phyloP scores from a whole-genome alignment of 2,888 invertebrate genomes.

The Drosophila mayaguana region DNA sequence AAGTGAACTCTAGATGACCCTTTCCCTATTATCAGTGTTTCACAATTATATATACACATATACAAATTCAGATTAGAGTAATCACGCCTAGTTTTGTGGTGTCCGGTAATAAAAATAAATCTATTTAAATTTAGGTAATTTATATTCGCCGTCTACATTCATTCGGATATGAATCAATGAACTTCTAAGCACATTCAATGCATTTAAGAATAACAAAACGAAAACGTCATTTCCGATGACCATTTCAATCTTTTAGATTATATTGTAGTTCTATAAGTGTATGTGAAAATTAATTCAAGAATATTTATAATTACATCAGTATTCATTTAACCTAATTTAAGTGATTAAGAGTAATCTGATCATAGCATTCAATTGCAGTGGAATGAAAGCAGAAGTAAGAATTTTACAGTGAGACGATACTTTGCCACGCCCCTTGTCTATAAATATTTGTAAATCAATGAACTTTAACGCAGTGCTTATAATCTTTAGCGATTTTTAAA shows the following conservation, averaged over 20 bases:
- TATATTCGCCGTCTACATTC: not conserved
- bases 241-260: not conserved
- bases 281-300: not conserved
- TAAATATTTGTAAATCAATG: too few species aligned
- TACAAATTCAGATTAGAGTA: conserved; percentile 6
- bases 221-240: not conserved
- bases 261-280: not conserved
- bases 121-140: conserved; percentile 1
- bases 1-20: conserved; percentile 16
- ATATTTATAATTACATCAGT: not conserved
- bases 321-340: not conserved
- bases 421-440: too few species aligned
- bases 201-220: not conserved
- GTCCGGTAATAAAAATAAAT: conserved; percentile 12
- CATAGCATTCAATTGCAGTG: not conserved
- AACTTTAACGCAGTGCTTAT: too few species aligned
- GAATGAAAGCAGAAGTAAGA: not conserved
- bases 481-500: too few species aligned
- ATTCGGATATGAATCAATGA: conserved; percentile 4
- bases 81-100: not conserved
- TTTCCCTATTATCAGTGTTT: conserved; percentile 11
- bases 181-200: not conserved
- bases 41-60: conserved; percentile 11
- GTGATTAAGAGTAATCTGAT: not conserved
- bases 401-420: not conserved